Evolutionary conservation across 2,113 vertebrate genomes (phyloP).

Genomic region (Psephotus haematonotus): DNA sequence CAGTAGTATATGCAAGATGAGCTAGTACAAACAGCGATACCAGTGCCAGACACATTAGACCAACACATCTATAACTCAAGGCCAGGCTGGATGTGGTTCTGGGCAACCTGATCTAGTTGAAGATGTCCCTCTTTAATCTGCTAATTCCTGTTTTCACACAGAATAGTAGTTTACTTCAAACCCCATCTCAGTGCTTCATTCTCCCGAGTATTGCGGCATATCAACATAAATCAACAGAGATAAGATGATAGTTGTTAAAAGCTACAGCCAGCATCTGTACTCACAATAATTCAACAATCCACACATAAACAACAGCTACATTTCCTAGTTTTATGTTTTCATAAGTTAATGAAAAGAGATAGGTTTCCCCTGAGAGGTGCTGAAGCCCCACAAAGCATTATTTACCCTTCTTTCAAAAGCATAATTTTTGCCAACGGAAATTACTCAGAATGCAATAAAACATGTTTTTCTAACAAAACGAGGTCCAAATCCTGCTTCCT

Average conservation of each 20-base stretch:
- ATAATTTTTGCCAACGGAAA: neutral
- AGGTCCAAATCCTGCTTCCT: constrained; percentile 34
- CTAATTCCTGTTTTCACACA: neutral
- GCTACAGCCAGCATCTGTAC: neutral
- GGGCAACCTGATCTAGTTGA: neutral
- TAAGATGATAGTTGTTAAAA: neutral
- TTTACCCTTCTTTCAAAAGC: constrained; percentile 13
- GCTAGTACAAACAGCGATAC: neutral
- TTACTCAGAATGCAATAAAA: constrained; percentile 55
- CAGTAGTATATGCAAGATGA: fast-evolving
- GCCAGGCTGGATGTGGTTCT: neutral
- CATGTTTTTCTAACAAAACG: constrained; percentile 18
- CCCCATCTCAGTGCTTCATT: neutral
- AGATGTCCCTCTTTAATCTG: neutral
- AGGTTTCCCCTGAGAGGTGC: constrained; percentile 3
- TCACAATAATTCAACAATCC: neutral
- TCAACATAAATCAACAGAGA: neutral
- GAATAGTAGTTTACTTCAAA: neutral
- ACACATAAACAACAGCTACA: neutral
- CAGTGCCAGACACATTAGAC: neutral
- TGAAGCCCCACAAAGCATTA: neutral
- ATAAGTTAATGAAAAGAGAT: neutral
- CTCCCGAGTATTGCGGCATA: fast-evolving
- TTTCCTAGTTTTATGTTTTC: constrained; percentile 7
- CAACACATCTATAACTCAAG: neutral